Base-by-base conservation (phyloP, 2,797 vertebrate species). In the Etheostoma nigrum region DNA sequence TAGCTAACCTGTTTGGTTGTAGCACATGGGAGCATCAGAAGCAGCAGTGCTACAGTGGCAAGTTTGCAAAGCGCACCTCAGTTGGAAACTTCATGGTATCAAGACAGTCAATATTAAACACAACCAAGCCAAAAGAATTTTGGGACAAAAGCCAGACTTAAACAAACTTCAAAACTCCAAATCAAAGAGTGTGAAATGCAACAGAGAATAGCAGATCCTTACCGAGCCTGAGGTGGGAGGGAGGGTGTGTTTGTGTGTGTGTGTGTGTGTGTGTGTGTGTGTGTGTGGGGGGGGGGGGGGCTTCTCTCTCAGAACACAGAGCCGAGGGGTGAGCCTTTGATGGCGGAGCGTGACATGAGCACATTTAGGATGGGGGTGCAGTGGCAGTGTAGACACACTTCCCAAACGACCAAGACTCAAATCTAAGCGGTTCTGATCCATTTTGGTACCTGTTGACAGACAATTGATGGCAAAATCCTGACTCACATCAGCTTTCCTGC, bases 341-440 rank as follows among this genome's bases (percentile, higher is more conserved):
- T 93, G 91, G 89, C 85, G 19, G 83, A 91, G 92, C 83, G 90
- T 93, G 92, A 92, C 90, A 92, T 88, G 88, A 91, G 86, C 89
- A 88, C 87, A 91, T 92, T 91, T 93, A 83, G 74, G 90, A 81
- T 81, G 76, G 76, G 82, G 82, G 73, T 54, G 78, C 80, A 81
- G 78, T 19, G 49, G 79, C 85, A 70, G 36, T 78, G 83, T 76
- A 89, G 78, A 87, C 85, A 76, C 81, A 82, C 82, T 85, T 82
- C 74, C 82, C 86, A 89, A 81, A 81, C 60, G 52, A 61, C 70
- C 54, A 30, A 78, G 72, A 45, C 61, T 44, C 7, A 18, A 61
- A 76, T 88, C 69, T 54, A 64, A 71, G 75, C 0, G 15, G 79
- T 77, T 86, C 82, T 76, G 83, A 84, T 86, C 84, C 78, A 63